A percentile compares a stretch with the other conserved stretches of the same genome.
Evolutionary conservation across 2,113 vertebrate genomes (phyloP).

Genomic region (Condylura cristata): DNA sequence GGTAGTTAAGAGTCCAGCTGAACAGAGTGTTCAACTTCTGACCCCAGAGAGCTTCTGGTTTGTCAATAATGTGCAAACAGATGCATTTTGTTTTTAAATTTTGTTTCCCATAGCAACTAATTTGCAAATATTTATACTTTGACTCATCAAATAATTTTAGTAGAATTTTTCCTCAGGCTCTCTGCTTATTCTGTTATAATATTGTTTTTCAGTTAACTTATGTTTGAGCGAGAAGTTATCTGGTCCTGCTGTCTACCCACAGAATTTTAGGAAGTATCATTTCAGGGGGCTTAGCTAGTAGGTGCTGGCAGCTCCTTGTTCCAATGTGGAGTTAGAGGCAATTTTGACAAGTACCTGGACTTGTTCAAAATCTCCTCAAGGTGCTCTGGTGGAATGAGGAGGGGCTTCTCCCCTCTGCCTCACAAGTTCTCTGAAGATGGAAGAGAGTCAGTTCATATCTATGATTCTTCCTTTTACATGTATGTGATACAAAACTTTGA

Average conservation of each 20-base stretch:
- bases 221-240: background rate
- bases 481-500: background rate
- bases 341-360: background rate
- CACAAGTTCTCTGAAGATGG: background rate
- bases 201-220: background rate
- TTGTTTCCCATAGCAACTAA: background rate
- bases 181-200: background rate
- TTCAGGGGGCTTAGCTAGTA: background rate
- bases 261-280: background rate
- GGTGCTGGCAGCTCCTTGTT: background rate
- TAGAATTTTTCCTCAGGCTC: background rate
- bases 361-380: background rate
- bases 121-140: slow-evolving; percentile 29
- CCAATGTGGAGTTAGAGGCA: background rate
- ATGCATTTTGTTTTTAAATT: background rate
- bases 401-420: background rate
- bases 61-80: background rate
- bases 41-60: background rate
- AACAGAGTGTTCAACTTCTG: background rate
- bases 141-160: background rate
- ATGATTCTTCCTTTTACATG: background rate
- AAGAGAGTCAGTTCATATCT: background rate
- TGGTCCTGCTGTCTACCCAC: background rate
- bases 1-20: background rate
- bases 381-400: background rate